Evolutionary conservation across 1,140 invertebrate genomes (phyloP).

Genomic region (Macrosteles quadrilineatus): DNA sequence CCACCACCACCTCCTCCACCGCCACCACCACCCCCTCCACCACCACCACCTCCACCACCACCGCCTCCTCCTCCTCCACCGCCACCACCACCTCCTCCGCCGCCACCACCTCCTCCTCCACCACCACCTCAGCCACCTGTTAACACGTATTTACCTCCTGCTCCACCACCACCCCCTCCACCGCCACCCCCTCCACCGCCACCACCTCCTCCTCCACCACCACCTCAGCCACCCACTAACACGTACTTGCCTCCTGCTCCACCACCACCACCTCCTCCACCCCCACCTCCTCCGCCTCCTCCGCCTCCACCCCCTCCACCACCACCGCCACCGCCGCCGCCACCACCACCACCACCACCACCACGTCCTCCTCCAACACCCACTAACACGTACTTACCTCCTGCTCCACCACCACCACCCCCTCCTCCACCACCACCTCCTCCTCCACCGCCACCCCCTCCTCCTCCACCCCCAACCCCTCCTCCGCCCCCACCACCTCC

Average conservation of each 20-base stretch:
- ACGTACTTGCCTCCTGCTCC: neutral
- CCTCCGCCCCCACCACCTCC: neutral
- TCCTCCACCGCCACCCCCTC: slow-evolving; percentile 14
- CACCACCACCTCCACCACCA: slow-evolving; percentile 20
- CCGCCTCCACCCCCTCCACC: neutral
- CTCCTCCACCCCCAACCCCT: neutral
- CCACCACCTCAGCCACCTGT: neutral
- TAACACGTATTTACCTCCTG: neutral
- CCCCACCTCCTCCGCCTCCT: neutral
- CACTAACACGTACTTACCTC: neutral
- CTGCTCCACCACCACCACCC: slow-evolving; percentile 10
- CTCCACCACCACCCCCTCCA: neutral
- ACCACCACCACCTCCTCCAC: neutral
- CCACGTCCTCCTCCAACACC: slow-evolving; percentile 9
- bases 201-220: neutral
- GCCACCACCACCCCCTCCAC: neutral
- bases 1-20: neutral
- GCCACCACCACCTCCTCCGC: neutral
- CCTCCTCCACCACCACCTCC: neutral
- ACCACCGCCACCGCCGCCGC: slow-evolving; percentile 3
- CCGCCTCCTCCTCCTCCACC: too few relatives aligned
- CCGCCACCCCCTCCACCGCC: neutral
- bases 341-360: neutral
- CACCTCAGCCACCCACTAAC: neutral
- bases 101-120: neutral